These are phyloP conservation scores for Hydrolagus affinis DNA, from an alignment of 2,113 vertebrate species.

Conservation along the genomic window DNA sequence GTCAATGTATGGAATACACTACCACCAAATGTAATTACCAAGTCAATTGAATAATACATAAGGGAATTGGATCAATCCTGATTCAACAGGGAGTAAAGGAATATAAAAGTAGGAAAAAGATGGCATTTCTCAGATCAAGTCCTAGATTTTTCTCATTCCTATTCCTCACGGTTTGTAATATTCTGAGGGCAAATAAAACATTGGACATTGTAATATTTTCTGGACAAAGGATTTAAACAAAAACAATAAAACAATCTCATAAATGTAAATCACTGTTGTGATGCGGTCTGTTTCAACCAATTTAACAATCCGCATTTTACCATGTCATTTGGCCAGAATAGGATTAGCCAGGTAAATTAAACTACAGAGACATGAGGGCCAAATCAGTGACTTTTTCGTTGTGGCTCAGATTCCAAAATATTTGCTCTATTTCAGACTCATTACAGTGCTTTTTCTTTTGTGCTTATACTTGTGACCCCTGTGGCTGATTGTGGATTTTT, in stretches of 20 bases:
- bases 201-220: background rate
- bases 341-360: conserved; percentile 55
- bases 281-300: conserved; percentile 54
- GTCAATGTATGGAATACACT: too few relatives aligned
- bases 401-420: conserved; percentile 5
- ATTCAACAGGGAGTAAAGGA: too few relatives aligned
- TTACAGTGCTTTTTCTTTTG: conserved; percentile 13
- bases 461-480: conserved; percentile 24
- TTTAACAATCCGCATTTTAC: conserved; percentile 65
- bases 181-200: background rate
- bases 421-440: background rate
- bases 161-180: background rate
- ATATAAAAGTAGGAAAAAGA: too few relatives aligned
- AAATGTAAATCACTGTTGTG: conserved; percentile 53
- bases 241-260: conserved; percentile 34
- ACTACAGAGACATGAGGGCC: conserved; percentile 45
- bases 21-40: too few relatives aligned
- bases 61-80: too few relatives aligned
- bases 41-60: too few relatives aligned
- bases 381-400: background rate
- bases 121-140: too few relatives aligned
- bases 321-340: conserved; percentile 65
- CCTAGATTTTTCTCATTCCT: background rate
- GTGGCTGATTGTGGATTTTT: conserved; percentile 26
- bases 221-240: background rate